These are phyloP conservation scores for Drosophila borealis DNA, from an alignment of 2,888 invertebrate species.

Conservation along the genomic window DNA sequence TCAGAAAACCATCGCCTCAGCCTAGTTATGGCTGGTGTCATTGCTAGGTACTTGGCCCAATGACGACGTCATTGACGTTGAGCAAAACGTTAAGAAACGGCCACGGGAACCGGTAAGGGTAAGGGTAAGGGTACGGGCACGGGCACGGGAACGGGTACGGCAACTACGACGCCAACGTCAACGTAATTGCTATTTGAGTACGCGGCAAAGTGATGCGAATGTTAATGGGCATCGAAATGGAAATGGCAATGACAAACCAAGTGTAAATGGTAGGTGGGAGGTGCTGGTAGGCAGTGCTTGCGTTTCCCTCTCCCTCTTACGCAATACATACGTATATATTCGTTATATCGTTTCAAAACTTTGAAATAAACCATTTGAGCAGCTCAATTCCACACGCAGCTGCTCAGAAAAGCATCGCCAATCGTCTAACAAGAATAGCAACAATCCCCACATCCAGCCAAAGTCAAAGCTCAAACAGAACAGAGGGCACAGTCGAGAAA, in stretches of 20 bases:
- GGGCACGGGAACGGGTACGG: not conserved
- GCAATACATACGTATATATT: not conserved
- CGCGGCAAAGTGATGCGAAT: conserved; percentile 36
- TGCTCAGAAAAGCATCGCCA: conserved; percentile 2
- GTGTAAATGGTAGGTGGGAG: conserved; percentile 15
- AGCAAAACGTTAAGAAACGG: conserved; percentile 3
- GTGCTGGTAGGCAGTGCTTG: not conserved
- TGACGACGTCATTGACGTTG: conserved; percentile 32
- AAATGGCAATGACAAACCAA: conserved; percentile 36
- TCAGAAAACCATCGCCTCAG: conserved; percentile 2
- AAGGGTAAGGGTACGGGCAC: not conserved
- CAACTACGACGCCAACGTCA: conserved; percentile 19
- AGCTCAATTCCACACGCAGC: conserved; percentile 3
- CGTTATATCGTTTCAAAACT: conserved; percentile 2
- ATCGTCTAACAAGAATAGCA: not conserved
- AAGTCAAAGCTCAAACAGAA: conserved; percentile 14
- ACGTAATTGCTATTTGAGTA: conserved; percentile 40
- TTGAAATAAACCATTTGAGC: conserved; percentile 10
- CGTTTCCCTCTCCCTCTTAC: too few species aligned
- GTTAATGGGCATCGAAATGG: conserved; percentile 37
- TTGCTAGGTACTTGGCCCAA: conserved; percentile 9
- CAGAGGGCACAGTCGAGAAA: conserved; percentile 10
- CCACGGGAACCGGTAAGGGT: not conserved
- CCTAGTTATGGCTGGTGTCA: not conserved
- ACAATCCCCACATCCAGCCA: not conserved